Base-by-base conservation (phyloP, 2,888 invertebrate genomes). In the Plutella xylostella region DNA sequence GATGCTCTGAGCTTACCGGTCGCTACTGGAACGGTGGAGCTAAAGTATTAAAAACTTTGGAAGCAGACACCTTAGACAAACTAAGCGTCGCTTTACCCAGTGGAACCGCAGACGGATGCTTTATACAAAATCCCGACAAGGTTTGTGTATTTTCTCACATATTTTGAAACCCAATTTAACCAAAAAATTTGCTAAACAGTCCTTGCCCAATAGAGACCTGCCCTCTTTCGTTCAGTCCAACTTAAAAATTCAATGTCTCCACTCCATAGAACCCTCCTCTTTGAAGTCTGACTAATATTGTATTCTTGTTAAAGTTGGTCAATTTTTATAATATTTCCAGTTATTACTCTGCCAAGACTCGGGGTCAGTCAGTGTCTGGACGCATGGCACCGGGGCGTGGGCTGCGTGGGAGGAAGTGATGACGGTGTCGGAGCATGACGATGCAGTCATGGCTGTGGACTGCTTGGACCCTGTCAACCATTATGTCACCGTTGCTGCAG, bases 21-120 rank as follows among this genome's bases (percentile, higher is more conserved):
- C 63, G 85, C 4, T 77, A 78, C 51, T 85, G 85, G 85, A 76
- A 75, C 56, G 85, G 84, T 42, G 72, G 72, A 35, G 75, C 63
- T 11, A 68, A 63, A 46, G 52, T 83, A 44, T 73, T 65, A 46
- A 60, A 67, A 40, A 59, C 63, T 48, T 52, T 70, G n/a, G 66
- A 72, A 17, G 65, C 59, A 58, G 49, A 58, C 55, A 42, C 51
- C 54, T 28, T 53, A 51, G 55, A 59, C n/a, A 74, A 68, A 46
- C 63, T 63, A 46, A 60, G 58, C 47, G 72, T 84, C 43, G 54
- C 57, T 30, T 56, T 80, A 7, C 61, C 55, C 5, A 75, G 67
- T 58, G 77, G 82, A 9, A 72, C 77, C 44, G 64, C 78, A 40
- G 83, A 78, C 66, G 84, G 82, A 2, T 77, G 75, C 50, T 84